Evolutionary conservation across 2,797 vertebrate genomes (phyloP).

Genomic region (Chelmon rostratus): DNA sequence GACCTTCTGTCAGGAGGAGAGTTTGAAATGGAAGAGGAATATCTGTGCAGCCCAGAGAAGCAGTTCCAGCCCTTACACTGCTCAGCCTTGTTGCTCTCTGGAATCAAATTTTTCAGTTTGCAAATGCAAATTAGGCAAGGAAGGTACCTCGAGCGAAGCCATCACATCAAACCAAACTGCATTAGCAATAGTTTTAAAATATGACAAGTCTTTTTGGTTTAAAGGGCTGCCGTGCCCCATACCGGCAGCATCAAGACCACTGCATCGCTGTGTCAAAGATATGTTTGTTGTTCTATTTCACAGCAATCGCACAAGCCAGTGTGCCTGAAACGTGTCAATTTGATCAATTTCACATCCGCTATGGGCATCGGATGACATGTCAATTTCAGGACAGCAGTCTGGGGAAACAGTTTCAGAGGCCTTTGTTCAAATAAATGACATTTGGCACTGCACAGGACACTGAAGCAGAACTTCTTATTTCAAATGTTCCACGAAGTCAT

Average conservation of each 20-base stretch:
- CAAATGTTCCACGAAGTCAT: constrained; percentile 9
- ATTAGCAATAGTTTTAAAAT: not conserved
- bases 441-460: not conserved
- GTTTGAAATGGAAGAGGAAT: not conserved
- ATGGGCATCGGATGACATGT: not conserved
- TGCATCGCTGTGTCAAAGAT: not conserved
- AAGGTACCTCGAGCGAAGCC: not conserved
- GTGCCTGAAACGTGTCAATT: constrained; percentile 8
- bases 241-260: not conserved
- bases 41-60: not conserved
- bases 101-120: not conserved
- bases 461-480: not conserved
- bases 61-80: not conserved
- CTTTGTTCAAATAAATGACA: constrained; percentile 4
- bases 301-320: not conserved
- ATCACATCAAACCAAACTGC: not conserved
- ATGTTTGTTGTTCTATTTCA: not conserved
- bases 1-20: not conserved
- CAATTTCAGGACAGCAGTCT: not conserved
- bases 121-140: not conserved
- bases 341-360: not conserved
- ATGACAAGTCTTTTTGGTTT: not conserved
- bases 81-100: not conserved
- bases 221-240: not conserved
- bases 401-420: not conserved